Conservation (phyloP, 2,113 vertebrate genomes). For the Harpagus bidentatus region DNA sequence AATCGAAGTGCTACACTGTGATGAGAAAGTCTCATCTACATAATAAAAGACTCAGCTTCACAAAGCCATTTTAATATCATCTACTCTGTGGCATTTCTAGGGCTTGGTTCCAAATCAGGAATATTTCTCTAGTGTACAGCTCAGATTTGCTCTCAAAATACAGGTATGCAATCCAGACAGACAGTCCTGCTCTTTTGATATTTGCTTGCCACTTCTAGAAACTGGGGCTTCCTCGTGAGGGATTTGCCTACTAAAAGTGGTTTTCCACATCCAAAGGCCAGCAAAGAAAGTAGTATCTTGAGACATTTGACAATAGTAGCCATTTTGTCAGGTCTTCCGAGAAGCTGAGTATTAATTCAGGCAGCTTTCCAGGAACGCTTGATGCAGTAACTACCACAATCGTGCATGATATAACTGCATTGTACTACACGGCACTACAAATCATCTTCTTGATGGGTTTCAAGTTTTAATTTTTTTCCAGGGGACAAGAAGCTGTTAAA, state of each 20-base stretch:
- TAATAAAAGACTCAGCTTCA: background rate
- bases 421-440: background rate
- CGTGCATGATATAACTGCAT: background rate
- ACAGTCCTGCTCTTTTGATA: background rate
- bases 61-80: background rate
- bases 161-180: background rate
- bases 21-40: background rate
- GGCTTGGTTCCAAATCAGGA: background rate
- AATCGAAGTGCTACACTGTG: background rate
- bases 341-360: background rate
- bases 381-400: background rate
- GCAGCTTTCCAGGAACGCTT: background rate
- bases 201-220: background rate
- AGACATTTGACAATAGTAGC: background rate
- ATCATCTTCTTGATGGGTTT: background rate
- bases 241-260: background rate
- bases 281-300: background rate
- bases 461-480: background rate
- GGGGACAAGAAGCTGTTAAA: background rate
- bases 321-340: background rate
- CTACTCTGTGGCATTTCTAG: background rate
- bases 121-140: background rate
- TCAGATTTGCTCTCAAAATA: background rate
- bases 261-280: background rate
- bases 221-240: background rate